Evolutionary conservation across 2,888 invertebrate species (phyloP).

Genomic region (Pyrgus malvae): DNA sequence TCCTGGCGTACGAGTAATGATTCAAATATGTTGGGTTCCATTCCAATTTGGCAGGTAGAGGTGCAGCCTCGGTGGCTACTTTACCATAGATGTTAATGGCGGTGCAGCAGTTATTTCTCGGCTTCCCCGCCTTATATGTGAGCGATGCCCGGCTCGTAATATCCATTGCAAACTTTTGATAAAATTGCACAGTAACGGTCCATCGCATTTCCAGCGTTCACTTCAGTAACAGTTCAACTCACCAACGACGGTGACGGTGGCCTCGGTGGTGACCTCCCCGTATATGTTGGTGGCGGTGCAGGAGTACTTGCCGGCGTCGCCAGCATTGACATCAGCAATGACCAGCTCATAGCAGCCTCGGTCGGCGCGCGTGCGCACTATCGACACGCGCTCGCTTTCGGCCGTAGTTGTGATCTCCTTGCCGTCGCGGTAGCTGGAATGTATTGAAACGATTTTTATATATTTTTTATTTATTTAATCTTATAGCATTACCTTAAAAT

Average conservation of each 20-base stretch:
- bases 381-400: slow-evolving; percentile 85
- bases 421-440: slow-evolving; percentile 89
- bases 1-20: no score
- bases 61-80: slow-evolving; percentile 87
- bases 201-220: no score
- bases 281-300: slow-evolving; percentile 92
- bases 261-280: slow-evolving; percentile 89
- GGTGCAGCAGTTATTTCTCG: slow-evolving; percentile 91
- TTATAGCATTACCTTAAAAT: no score
- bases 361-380: slow-evolving; percentile 88
- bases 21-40: no score
- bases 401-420: slow-evolving; percentile 85
- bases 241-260: slow-evolving; percentile 90
- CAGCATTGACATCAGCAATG: slow-evolving; percentile 88
- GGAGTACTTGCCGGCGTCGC: slow-evolving; percentile 92
- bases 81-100: slow-evolving; percentile 93
- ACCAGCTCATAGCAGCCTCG: slow-evolving; percentile 94
- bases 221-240: no score
- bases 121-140: slow-evolving; percentile 89
- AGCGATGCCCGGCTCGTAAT: slow-evolving; percentile 93
- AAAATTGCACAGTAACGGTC: no score
- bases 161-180: no score
- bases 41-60: no score
- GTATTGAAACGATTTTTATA: no score
- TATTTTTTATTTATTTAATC: no score